Percentiles rank a stretch among this genome's conserved stretches.
These are phyloP conservation scores for Indicator indicator DNA, from an alignment of 2,113 vertebrate species.

Conservation along the genomic window DNA sequence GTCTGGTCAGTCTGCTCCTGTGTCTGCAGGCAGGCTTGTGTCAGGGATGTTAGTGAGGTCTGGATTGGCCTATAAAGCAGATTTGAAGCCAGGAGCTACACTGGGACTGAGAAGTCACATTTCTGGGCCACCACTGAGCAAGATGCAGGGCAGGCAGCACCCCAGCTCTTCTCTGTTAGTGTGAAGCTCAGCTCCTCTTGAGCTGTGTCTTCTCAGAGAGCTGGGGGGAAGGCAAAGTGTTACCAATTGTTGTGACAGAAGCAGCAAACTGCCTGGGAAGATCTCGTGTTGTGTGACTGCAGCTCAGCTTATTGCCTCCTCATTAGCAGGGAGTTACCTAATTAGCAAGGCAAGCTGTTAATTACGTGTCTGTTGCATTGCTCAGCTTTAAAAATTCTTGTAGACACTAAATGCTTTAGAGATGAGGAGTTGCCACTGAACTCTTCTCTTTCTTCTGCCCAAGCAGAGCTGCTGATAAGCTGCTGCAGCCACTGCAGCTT, in stretches of 20 bases:
- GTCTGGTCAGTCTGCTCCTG: rapidly evolving
- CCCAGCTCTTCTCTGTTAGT: not conserved
- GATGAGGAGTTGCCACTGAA: not conserved
- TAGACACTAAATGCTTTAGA: not conserved
- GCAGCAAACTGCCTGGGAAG: slow-evolving; percentile 13
- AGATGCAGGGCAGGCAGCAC: not conserved
- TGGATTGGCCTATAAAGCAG: rapidly evolving
- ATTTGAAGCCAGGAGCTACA: not conserved
- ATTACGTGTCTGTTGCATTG: slow-evolving; percentile 36
- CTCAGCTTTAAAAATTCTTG: slow-evolving; percentile 33
- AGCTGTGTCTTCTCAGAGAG: not conserved
- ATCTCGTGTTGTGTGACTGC: not conserved
- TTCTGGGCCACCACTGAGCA: not conserved
- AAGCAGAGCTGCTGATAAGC: not conserved
- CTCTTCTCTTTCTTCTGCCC: not conserved
- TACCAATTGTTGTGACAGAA: not conserved
- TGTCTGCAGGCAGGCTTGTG: not conserved
- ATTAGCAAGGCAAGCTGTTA: slow-evolving; percentile 61
- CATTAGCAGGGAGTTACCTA: slow-evolving; percentile 56
- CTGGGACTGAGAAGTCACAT: not conserved
- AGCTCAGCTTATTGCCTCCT: slow-evolving; percentile 50
- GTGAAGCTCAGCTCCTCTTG: not conserved
- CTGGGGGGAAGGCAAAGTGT: not conserved
- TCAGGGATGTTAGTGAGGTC: rapidly evolving
- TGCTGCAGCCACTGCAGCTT: not conserved